phyloP scores from a whole-genome alignment of 2,113 vertebrate genomes.

The Empidonax alnorum region DNA sequence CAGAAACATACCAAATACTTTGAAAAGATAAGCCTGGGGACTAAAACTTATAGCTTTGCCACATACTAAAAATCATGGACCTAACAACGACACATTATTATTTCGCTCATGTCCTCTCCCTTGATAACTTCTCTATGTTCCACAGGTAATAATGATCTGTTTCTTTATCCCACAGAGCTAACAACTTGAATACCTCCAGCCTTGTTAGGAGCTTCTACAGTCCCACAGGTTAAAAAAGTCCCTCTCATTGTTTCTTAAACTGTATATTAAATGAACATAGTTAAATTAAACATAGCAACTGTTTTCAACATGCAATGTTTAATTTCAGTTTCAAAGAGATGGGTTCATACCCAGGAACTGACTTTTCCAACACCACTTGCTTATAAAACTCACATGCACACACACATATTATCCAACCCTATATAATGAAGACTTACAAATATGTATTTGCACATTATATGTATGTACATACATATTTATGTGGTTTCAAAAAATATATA shows the following conservation, averaged over 20 bases:
- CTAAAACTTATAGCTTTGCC: background rate
- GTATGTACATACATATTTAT: background rate
- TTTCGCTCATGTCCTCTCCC: slow-evolving; percentile 6
- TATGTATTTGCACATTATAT: background rate
- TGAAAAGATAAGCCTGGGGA: background rate
- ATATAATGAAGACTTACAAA: background rate
- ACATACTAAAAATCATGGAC: background rate
- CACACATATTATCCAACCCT: background rate
- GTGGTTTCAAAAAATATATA: background rate
- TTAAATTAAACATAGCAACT: slow-evolving; percentile 10
- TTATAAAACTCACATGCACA: background rate
- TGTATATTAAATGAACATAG: background rate
- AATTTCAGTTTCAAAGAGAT: background rate
- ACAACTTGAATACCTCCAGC: background rate
- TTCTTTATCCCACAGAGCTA: slow-evolving; percentile 42
- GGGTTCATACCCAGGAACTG: background rate
- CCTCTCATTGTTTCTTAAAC: background rate
- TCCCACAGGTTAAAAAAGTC: background rate
- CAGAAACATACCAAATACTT: background rate
- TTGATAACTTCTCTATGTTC: slow-evolving; percentile 15
- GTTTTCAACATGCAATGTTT: background rate
- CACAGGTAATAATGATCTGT: slow-evolving; percentile 47
- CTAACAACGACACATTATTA: background rate
- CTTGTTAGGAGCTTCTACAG: background rate
- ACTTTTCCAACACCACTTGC: background rate